Evolutionary conservation across 92 coral and sea anemone species (phyloP), one percentile per base, ranked within the genome.

Genomic region (Parazoanthus atlanticus): DNA sequence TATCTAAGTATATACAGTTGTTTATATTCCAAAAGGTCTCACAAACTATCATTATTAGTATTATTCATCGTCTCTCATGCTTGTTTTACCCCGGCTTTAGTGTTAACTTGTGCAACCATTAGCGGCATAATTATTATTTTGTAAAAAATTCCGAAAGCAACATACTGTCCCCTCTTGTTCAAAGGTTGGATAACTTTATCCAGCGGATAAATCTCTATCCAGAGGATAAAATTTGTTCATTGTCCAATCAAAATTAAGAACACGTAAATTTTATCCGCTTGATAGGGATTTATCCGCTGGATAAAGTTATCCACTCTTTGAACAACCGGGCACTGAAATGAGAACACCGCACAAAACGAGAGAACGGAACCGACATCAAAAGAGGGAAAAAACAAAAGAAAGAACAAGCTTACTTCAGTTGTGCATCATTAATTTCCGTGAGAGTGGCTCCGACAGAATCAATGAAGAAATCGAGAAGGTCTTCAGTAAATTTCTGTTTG

Each of bases 381-480:
- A 38, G 17, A 7, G 3, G 52, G 40, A 40, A 7, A 21, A 56
- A 7, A 13, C 65, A 56, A 25, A 9, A n/a, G 10, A 49, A 19
- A 76, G 13, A 25, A 16, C 32, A 13, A 31, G 26, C 94, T 77
- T 91, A 97, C 99, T 93, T 95, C 38, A 97, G 92, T 40, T 91
- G 91, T 3, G 93, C 99, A 74, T 95, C 99, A 83, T 95, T 97
- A 46, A 97, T 92, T 80, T 97, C 99, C 0, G 98, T 95, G n/a
- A 97, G 92, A 2, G 99, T 96, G 74, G 99, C 95, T 32, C 99
- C 99, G 52, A 97, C 81, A 4, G 99, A 97, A 73, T 97, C 98
- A 34, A 97, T 67, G 74, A 97, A 93, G 92, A 97, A 94, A 86
- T 97, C 95, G 88, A 95, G 89, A 85, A 97, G 84, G 77, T 93